Conservation (phyloP, 2,113 vertebrate species). For the Ramphastos sulfuratus region DNA sequence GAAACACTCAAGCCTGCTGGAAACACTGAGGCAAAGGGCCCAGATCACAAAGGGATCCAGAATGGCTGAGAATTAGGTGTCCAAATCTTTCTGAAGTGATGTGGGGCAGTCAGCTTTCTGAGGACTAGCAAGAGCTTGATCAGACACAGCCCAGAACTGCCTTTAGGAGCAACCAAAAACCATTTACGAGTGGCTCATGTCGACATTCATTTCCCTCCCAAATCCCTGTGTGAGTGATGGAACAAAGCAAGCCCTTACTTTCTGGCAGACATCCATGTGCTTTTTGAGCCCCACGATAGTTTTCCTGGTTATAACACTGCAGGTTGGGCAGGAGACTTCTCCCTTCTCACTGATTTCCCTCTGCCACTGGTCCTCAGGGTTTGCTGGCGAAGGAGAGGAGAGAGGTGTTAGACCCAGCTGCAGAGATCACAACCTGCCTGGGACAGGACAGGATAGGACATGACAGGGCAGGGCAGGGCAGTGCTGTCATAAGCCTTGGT, state of each 20-base stretch:
- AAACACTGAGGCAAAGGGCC: background rate
- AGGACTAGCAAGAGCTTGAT: background rate
- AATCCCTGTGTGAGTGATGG: fast-evolving
- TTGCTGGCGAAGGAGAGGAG: conserved; percentile 62
- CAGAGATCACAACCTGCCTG: background rate
- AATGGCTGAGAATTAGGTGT: background rate
- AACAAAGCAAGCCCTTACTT: conserved; percentile 77
- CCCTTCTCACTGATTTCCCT: conserved; percentile 88
- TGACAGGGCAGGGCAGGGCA: too few relatives aligned
- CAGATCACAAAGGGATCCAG: background rate
- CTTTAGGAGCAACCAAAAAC: background rate
- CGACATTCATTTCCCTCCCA: background rate
- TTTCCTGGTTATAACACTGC: conserved; percentile 89
- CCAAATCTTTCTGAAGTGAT: background rate
- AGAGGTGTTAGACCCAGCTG: background rate
- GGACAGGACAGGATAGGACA: too few relatives aligned
- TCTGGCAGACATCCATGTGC: conserved; percentile 97
- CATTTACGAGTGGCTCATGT: background rate
- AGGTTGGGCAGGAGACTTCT: conserved; percentile 91
- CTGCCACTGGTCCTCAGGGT: conserved; percentile 88
- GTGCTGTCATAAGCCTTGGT: background rate
- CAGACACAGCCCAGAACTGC: background rate
- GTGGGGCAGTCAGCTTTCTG: background rate
- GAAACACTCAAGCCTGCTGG: background rate
- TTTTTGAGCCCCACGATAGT: conserved; percentile 93